Percentiles rank a stretch among this genome's conserved stretches.
phyloP scores from a whole-genome alignment of 2,888 invertebrate species.

The Ferdinandea cuprea region DNA sequence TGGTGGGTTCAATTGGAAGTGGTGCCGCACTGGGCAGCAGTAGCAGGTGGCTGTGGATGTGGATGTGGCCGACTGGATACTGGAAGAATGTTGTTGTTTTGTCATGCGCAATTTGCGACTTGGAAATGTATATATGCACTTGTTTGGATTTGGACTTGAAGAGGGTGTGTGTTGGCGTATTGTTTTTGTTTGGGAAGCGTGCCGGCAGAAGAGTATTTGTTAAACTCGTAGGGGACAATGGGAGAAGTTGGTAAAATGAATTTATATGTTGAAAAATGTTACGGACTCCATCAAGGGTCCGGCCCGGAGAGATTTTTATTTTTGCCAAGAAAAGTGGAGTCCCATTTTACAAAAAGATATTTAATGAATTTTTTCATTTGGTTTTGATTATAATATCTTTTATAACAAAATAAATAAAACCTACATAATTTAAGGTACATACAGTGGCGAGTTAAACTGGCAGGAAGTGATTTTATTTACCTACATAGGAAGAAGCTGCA shows the following conservation, averaged over 20 bases:
- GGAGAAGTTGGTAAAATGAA: not conserved
- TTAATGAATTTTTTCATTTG: too few relatives aligned
- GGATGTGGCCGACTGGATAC: conserved; percentile 41
- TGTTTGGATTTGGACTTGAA: not conserved
- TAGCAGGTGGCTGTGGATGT: conserved; percentile 37
- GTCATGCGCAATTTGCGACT: conserved; percentile 62
- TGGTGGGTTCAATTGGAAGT: not conserved
- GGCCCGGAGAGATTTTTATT: too few relatives aligned
- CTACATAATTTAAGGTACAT: too few relatives aligned
- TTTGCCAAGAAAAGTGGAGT: too few relatives aligned
- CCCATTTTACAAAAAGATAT: too few relatives aligned
- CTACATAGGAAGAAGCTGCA: too few relatives aligned
- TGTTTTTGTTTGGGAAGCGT: conserved; percentile 58
- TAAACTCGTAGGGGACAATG: conserved; percentile 17
- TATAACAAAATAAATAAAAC: too few relatives aligned
- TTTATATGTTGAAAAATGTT: not conserved
- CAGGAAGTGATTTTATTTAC: too few relatives aligned
- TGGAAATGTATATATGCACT: conserved; percentile 23
- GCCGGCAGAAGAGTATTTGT: conserved; percentile 37
- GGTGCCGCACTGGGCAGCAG: not conserved
- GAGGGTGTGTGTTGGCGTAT: conserved; percentile 37
- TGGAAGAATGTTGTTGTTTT: conserved; percentile 67
- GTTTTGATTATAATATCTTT: too few relatives aligned
- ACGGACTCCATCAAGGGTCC: too few relatives aligned
- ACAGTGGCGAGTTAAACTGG: too few relatives aligned